Evolutionary conservation across 2,888 invertebrate genomes (phyloP).

Genomic region (Agriopis aurantiaria): DNA sequence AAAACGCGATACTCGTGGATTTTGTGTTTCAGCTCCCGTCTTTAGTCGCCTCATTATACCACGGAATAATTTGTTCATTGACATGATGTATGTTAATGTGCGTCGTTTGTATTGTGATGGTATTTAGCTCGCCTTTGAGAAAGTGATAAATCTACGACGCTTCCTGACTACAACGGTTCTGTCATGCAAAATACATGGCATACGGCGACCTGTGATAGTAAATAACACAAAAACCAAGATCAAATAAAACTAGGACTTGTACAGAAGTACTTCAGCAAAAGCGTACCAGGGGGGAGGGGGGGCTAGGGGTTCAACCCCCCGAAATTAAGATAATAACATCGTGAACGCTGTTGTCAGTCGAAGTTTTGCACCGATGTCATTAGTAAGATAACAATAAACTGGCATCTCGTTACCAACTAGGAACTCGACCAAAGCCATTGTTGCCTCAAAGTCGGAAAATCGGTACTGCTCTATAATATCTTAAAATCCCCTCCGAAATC

Average conservation of each 20-base stretch:
- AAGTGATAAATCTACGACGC: slow-evolving; percentile 65
- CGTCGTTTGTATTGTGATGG: slow-evolving; percentile 61
- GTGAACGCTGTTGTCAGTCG: too few species aligned
- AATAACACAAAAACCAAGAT: slow-evolving; percentile 6
- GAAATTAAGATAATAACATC: too few species aligned
- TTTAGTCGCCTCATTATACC: slow-evolving; percentile 62
- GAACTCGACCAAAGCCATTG: too few species aligned
- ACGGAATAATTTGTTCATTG: slow-evolving; percentile 69
- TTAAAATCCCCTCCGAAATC: too few species aligned
- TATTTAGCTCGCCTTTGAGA: slow-evolving; percentile 69
- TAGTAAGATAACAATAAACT: too few species aligned
- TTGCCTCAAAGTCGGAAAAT: too few species aligned
- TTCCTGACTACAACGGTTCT: slow-evolving; percentile 61
- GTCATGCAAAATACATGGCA: slow-evolving; percentile 47
- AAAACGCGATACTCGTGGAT: slow-evolving; percentile 44
- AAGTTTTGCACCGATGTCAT: too few species aligned
- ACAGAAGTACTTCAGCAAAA: neutral
- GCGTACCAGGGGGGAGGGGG: too few species aligned
- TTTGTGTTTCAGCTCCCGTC: slow-evolving; percentile 54
- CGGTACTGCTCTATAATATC: too few species aligned
- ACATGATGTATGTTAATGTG: slow-evolving; percentile 66
- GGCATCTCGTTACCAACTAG: too few species aligned
- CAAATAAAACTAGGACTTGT: slow-evolving; percentile 9
- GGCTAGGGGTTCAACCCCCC: too few species aligned
- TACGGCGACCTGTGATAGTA: slow-evolving; percentile 35